These are phyloP conservation scores for Esperia sulphurella DNA, from an alignment of 2,888 invertebrate species.

Conservation along the genomic window DNA sequence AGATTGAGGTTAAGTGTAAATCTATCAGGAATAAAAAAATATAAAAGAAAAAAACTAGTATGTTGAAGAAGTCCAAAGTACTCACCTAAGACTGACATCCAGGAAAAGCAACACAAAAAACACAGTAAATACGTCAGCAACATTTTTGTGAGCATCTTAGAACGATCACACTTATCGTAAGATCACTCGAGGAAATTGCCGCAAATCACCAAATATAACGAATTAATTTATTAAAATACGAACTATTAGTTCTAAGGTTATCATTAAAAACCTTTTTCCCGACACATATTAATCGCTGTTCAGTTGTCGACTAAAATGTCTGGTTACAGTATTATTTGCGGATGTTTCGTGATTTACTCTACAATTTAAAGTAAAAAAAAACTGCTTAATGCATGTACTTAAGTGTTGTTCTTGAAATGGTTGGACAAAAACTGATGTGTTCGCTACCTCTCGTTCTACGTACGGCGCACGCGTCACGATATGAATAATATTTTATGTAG, in stretches of 20 bases:
- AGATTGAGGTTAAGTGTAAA: too few species aligned
- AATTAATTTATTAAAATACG: not conserved
- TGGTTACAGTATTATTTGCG: not conserved
- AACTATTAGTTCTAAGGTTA: not conserved
- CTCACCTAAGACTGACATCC: too few species aligned
- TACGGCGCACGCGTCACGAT: too few species aligned
- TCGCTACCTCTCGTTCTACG: not conserved
- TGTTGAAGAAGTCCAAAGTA: too few species aligned
- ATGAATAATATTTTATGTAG: too few species aligned
- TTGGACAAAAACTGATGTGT: not conserved
- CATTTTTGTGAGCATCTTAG: not conserved
- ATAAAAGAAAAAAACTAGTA: too few species aligned
- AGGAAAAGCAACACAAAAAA: not conserved
- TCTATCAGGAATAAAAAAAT: too few species aligned
- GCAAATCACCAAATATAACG: not conserved
- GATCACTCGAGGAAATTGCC: not conserved
- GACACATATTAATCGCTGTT: too few species aligned
- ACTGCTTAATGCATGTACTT: conserved; percentile 2
- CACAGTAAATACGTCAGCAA: not conserved
- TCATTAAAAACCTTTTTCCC: too few species aligned
- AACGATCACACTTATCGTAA: not conserved
- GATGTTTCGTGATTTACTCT: conserved; percentile 1
- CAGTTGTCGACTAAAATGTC: too few species aligned
- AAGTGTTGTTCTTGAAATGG: conserved; percentile 4
- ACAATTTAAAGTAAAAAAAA: not conserved